Evolutionary conservation across 2,113 vertebrate species (phyloP).

Genomic region (Thinocorus orbignyianus): DNA sequence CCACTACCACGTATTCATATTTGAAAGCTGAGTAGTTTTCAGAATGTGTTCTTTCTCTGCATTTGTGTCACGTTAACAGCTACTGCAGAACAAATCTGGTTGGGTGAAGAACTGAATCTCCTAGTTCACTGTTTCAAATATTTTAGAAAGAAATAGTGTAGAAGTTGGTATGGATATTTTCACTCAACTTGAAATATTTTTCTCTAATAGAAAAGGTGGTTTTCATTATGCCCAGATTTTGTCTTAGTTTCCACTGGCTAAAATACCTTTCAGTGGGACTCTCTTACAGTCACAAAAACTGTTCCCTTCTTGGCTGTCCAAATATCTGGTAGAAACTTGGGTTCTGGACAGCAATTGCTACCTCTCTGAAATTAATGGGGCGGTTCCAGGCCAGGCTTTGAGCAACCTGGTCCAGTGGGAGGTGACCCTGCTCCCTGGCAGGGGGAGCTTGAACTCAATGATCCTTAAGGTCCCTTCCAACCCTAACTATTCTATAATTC

Average conservation of each 20-base stretch:
- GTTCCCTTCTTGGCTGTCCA: not conserved
- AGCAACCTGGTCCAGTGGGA: not conserved
- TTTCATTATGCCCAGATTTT: not conserved
- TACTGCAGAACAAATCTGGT: not conserved
- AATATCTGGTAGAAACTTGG: not conserved
- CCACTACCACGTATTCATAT: not conserved
- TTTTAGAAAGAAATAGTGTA: not conserved
- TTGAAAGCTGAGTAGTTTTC: conserved; percentile 40
- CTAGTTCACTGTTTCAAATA: not conserved
- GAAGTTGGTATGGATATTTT: not conserved
- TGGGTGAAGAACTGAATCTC: not conserved
- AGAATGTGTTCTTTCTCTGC: not conserved
- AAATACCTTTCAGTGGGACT: not conserved
- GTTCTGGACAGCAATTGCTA: not conserved
- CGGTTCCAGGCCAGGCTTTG: not conserved
- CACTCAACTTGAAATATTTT: not conserved
- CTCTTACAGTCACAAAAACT: not conserved
- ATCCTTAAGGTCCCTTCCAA: not conserved
- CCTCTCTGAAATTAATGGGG: not conserved
- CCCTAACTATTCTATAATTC: not conserved
- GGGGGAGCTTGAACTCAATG: not conserved
- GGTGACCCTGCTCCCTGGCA: not conserved
- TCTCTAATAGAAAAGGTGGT: not conserved
- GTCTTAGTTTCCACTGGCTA: not conserved
- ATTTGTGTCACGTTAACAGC: not conserved